Conservation (phyloP, 2,797 vertebrate species). For the Anguilla obscura region DNA sequence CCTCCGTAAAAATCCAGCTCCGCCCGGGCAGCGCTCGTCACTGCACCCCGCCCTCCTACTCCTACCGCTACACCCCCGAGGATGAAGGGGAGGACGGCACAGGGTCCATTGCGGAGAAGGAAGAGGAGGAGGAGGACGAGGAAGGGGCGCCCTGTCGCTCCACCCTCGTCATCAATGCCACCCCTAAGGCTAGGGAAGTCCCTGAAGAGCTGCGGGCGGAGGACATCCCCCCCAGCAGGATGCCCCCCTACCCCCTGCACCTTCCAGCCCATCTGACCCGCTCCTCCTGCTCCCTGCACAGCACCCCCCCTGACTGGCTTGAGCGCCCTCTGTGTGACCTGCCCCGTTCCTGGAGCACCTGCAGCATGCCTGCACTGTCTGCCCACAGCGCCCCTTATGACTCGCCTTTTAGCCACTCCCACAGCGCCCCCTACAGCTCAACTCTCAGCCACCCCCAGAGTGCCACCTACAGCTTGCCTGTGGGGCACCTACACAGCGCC, state of each 20-base stretch:
- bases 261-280: slow-evolving; percentile 63
- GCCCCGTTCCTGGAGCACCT: slow-evolving; percentile 76
- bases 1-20: slow-evolving; percentile 87
- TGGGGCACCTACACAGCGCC: no score
- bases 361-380: slow-evolving; percentile 82
- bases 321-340: slow-evolving; percentile 68
- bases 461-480: no score
- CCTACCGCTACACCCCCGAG: slow-evolving; percentile 75
- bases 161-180: slow-evolving; percentile 72
- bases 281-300: slow-evolving; percentile 79
- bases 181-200: slow-evolving; percentile 54
- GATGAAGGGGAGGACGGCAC: slow-evolving; percentile 53
- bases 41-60: slow-evolving; percentile 81
- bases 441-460: slow-evolving; percentile 19
- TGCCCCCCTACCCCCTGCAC: slow-evolving; percentile 62
- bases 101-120: slow-evolving; percentile 37
- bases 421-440: slow-evolving; percentile 23
- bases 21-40: slow-evolving; percentile 74
- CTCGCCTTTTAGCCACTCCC: slow-evolving; percentile 23
- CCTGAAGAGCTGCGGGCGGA: slow-evolving; percentile 36
- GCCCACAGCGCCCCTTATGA: slow-evolving; percentile 32
- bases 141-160: slow-evolving; percentile 66
- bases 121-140: slow-evolving; percentile 32
- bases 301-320: slow-evolving; percentile 72
- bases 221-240: slow-evolving; percentile 53